These are phyloP conservation scores for Chaetodon trifascialis DNA, from an alignment of 2,113 vertebrate genomes.

Conservation along the genomic window DNA sequence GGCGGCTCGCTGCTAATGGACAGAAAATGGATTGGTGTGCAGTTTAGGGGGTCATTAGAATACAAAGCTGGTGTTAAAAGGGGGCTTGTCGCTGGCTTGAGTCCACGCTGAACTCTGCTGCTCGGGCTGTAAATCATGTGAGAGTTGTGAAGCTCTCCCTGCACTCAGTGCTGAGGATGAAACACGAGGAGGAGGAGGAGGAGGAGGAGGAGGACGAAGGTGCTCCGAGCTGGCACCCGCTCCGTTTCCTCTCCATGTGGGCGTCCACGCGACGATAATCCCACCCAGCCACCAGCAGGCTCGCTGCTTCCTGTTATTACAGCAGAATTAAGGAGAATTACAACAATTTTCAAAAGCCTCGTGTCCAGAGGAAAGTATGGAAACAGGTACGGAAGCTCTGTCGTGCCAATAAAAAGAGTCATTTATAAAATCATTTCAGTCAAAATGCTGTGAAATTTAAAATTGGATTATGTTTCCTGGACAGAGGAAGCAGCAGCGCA, in stretches of 20 bases:
- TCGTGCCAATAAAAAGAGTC: background rate
- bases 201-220: conserved; percentile 24
- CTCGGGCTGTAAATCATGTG: conserved; percentile 51
- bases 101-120: conserved; percentile 62
- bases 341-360: conserved; percentile 1
- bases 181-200: no score
- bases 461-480: no score
- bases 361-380: background rate
- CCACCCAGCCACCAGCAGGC: conserved; percentile 54
- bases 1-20: conserved; percentile 67
- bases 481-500: no score
- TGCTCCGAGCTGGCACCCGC: conserved; percentile 23
- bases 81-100: conserved; percentile 52
- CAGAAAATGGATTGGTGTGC: conserved; percentile 74
- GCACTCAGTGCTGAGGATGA: conserved; percentile 1
- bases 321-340: conserved; percentile 42
- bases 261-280: conserved; percentile 48
- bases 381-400: background rate
- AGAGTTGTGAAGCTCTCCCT: conserved; percentile 18
- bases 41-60: conserved; percentile 67
- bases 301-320: conserved; percentile 57
- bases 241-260: conserved; percentile 18
- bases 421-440: no score
- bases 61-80: conserved; percentile 73
- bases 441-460: no score